phyloP scores from a whole-genome alignment of 2,113 vertebrate species.

The Engystomops pustulosus region DNA sequence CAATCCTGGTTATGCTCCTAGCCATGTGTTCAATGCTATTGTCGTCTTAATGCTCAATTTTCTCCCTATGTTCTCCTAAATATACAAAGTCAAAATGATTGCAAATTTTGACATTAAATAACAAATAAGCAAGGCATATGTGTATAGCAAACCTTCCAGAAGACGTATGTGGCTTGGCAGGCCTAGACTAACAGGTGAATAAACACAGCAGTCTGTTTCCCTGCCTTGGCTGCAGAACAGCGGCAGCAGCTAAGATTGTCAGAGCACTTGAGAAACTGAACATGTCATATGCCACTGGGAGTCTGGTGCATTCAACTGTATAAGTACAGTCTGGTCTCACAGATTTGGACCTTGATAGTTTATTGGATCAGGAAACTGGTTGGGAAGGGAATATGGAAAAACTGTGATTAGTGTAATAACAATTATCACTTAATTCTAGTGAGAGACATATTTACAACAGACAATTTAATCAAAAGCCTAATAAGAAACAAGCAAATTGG shows the following conservation, averaged over 20 bases:
- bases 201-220: conserved; percentile 50
- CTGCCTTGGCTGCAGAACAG: conserved; percentile 32
- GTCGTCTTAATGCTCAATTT: neutral
- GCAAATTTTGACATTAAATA: conserved; percentile 34
- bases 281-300: conserved; percentile 56
- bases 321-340: conserved; percentile 57
- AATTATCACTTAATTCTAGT: conserved; percentile 57
- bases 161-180: conserved; percentile 36
- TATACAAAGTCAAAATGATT: conserved; percentile 16
- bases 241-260: conserved; percentile 45
- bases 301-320: conserved; percentile 57
- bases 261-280: conserved; percentile 56
- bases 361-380: conserved; percentile 45
- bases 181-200: conserved; percentile 45
- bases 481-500: conserved; percentile 23
- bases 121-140: conserved; percentile 27
- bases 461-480: conserved; percentile 56
- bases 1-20: neutral
- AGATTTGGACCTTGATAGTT: conserved; percentile 57
- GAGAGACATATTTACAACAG: conserved; percentile 45
- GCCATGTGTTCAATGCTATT: neutral
- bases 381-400: conserved; percentile 55
- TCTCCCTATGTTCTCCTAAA: neutral
- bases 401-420: conserved; percentile 58
- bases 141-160: neutral